Percentiles rank a stretch among this genome's conserved stretches.
These are phyloP conservation scores for Bombus sylvicola DNA, from an alignment of 1,140 invertebrate species.

Conservation along the genomic window DNA sequence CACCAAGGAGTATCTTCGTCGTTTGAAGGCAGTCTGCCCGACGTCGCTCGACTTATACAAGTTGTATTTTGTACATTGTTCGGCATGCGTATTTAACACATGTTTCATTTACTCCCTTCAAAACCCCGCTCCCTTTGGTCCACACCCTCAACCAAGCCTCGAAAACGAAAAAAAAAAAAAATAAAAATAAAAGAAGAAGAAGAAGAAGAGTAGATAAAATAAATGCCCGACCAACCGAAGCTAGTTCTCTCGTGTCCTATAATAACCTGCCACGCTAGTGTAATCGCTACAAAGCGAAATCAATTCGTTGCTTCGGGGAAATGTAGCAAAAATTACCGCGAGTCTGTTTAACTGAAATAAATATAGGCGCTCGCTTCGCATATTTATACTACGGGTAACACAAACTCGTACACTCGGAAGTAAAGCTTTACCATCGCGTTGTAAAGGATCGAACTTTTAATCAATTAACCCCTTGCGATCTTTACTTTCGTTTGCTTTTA, in stretches of 20 bases:
- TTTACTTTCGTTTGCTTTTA: background rate
- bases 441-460: background rate
- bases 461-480: background rate
- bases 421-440: background rate
- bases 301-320: constrained; percentile 60
- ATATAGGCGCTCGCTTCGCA: constrained; percentile 46
- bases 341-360: constrained; percentile 45
- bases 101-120: constrained; percentile 67
- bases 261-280: constrained; percentile 33
- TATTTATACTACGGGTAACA: constrained; percentile 33
- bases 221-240: background rate
- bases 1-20: constrained; percentile 59
- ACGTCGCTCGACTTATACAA: constrained; percentile 70
- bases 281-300: constrained; percentile 71
- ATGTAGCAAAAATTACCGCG: constrained; percentile 33
- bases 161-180: background rate
- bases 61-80: constrained; percentile 51
- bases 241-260: background rate
- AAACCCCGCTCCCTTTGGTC: constrained; percentile 72
- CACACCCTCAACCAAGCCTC: background rate
- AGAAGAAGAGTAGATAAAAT: background rate
- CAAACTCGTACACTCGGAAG: constrained; percentile 32
- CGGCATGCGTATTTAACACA: constrained; percentile 58
- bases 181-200: background rate
- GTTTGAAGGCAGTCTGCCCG: constrained; percentile 71